Percentiles rank a stretch among this genome's conserved stretches.
These are phyloP conservation scores for Venturia canescens DNA, from an alignment of 1,140 invertebrate species.

Conservation along the genomic window DNA sequence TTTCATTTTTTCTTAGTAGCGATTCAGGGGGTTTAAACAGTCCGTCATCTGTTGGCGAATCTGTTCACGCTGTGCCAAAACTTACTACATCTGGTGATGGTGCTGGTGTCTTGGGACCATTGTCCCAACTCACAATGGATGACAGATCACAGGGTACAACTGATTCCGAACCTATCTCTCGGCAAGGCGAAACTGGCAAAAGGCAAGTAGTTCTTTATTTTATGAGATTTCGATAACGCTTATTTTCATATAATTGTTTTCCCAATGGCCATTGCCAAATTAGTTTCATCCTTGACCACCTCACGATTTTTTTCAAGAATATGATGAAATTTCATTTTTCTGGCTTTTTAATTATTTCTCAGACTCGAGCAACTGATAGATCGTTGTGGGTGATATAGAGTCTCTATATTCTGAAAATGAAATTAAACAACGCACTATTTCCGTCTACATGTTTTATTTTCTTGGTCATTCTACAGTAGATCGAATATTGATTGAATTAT, in stretches of 20 bases:
- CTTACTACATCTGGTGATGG: conserved; percentile 4
- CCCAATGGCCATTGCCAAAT: too few relatives aligned
- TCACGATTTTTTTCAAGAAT: too few relatives aligned
- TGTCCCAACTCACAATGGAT: background rate
- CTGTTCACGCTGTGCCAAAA: background rate
- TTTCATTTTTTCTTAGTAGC: background rate
- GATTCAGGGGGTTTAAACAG: background rate
- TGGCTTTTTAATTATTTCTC: too few relatives aligned
- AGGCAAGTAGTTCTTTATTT: conserved; percentile 26
- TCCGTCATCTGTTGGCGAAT: background rate
- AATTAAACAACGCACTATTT: too few relatives aligned
- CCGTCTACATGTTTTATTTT: too few relatives aligned
- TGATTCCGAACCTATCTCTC: conserved; percentile 43
- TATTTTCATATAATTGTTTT: background rate
- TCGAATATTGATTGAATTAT: background rate
- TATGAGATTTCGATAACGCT: background rate
- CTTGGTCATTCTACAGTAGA: too few relatives aligned
- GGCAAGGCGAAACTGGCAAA: conserved; percentile 27
- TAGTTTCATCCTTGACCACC: too few relatives aligned
- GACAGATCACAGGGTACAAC: background rate
- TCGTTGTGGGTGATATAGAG: too few relatives aligned
- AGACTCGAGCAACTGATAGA: too few relatives aligned
- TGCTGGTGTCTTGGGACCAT: conserved; percentile 22
- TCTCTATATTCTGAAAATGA: too few relatives aligned
- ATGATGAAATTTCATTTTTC: too few relatives aligned